These are phyloP conservation scores for Sceloporus undulatus DNA, from an alignment of 2,113 vertebrate genomes.

Conservation along the genomic window DNA sequence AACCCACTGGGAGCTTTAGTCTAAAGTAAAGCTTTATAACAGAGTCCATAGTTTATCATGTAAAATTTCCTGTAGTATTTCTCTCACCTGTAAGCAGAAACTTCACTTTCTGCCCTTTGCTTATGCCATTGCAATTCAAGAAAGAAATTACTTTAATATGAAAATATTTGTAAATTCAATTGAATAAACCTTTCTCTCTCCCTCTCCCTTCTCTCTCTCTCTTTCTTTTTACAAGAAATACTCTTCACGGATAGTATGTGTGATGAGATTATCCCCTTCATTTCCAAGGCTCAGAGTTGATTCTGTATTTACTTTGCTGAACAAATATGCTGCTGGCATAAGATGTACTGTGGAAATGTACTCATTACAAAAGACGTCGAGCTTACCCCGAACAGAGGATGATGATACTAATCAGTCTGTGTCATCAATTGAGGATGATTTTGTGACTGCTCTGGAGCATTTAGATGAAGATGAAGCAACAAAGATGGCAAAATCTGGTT, in stretches of 20 bases:
- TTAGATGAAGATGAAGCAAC: constrained; percentile 91
- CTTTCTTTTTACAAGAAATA: constrained; percentile 69
- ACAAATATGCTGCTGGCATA: constrained; percentile 89
- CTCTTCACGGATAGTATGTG: constrained; percentile 85
- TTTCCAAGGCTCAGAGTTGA: constrained; percentile 80
- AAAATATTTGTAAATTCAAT: neutral
- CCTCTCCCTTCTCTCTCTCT: neutral
- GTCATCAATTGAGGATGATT: constrained; percentile 98
- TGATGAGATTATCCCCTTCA: constrained; percentile 85
- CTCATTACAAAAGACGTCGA: constrained; percentile 76
- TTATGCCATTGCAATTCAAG: neutral
- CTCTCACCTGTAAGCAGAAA: neutral
- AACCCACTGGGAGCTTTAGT: neutral
- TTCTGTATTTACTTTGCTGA: constrained; percentile 86
- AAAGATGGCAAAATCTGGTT: constrained; percentile 76
- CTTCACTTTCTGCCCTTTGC: neutral
- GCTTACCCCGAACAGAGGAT: constrained; percentile 84
- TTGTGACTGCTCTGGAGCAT: constrained; percentile 97
- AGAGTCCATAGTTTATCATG: neutral
- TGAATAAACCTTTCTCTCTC: constrained; percentile 33
- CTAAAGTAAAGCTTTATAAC: neutral
- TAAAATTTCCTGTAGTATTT: neutral
- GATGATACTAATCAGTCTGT: constrained; percentile 98
- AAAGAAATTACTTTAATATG: neutral
- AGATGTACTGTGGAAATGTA: constrained; percentile 86